Conservation (phyloP, 2,797 vertebrate genomes). For the Enteromius thamalakanensis region DNA sequence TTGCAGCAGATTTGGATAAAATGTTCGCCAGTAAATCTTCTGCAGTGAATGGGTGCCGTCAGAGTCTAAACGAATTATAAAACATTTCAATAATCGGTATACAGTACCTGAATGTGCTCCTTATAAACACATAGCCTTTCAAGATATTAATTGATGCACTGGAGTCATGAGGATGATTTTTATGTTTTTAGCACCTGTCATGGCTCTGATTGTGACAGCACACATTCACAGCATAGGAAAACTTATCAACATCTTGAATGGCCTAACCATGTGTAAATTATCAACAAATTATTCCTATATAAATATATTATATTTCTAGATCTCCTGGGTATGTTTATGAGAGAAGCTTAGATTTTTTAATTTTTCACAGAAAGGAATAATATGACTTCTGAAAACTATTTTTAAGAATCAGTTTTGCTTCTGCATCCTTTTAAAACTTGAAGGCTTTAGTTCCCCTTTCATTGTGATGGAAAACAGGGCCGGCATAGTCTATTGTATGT, state of each 20-base stretch:
- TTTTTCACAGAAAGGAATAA: neutral
- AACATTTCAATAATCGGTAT: neutral
- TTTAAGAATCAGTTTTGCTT: neutral
- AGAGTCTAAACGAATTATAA: neutral
- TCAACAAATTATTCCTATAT: neutral
- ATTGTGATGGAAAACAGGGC: conserved; percentile 10
- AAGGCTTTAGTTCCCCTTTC: neutral
- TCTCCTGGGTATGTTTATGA: neutral
- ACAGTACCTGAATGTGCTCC: neutral
- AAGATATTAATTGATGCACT: neutral
- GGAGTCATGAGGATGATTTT: neutral
- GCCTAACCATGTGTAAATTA: neutral
- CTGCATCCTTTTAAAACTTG: neutral
- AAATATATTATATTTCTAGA: no score
- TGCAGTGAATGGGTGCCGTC: neutral
- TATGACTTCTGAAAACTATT: neutral
- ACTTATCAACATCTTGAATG: neutral
- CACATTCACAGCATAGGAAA: neutral
- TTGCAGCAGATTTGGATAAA: neutral
- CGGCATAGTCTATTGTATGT: neutral
- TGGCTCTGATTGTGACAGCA: neutral
- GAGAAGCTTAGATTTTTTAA: neutral
- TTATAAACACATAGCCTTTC: neutral
- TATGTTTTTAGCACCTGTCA: neutral
- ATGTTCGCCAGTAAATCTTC: neutral